Evolutionary conservation across 2,888 invertebrate genomes (phyloP), one percentile per base, ranked within the genome.

Genomic region (Stenurella melanura): DNA sequence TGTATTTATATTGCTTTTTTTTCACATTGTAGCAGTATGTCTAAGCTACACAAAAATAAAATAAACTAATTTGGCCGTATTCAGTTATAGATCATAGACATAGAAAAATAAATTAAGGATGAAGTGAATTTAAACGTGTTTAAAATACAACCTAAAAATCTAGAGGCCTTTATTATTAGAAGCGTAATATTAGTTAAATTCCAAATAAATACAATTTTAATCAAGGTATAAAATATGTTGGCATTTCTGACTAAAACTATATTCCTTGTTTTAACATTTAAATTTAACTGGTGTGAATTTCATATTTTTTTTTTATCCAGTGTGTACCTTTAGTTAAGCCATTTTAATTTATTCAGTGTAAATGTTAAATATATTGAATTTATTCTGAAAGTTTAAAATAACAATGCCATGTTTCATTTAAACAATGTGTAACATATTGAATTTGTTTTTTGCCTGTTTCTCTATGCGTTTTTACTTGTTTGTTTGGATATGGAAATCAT

Each of bases 361-460:
- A 69, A 69, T 69, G 56, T 57, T 18, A 69, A 12, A 58, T 38
- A 30, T 69, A 69, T 69, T 19, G 69, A 69, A 58, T 69, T 69
- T 69, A 69, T 34, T 15, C 17, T 58, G 38, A 30, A 26, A 69
- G 30, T 58, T 69, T 69, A 12, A 69, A 58, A 69, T 57, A 38
- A 69, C 69, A n/a, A 3, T 61, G n/a, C 58, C 17, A 30, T 69
- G 26, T 69, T 69, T 69, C 26, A 69, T 69, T 69, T 69, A 11
- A 34, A 9, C 34, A 34, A n/a, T 57, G 21, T 54, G 12, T 30
- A 30, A 61, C 21, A 26, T 7, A 15, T 11, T 61, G 61, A 61
- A 61, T 30, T 26, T 30, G 15, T 61, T 30, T 61, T 30, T 5
- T 56, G 12, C 17, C 15, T 19, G 21, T 19, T 42, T 38, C n/a